phyloP scores from a whole-genome alignment of 2,113 vertebrate genomes.

The Psammodynastes pulverulentus region DNA sequence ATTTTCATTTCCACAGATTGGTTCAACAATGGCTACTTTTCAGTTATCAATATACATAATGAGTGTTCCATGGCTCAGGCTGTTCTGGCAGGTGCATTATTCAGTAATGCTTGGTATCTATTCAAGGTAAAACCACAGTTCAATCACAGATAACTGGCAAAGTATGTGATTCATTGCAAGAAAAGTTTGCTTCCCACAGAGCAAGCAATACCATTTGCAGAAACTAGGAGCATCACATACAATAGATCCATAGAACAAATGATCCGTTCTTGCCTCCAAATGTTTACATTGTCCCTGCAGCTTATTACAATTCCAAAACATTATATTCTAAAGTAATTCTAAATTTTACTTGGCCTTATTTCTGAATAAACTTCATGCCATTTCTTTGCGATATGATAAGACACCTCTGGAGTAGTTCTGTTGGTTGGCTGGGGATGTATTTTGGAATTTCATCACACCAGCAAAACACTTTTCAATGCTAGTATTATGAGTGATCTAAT shows the following conservation, averaged over 20 bases:
- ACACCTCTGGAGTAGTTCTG: not conserved
- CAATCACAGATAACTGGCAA: not conserved
- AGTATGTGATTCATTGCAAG: not conserved
- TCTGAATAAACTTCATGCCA: not conserved
- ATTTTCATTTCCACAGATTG: not conserved
- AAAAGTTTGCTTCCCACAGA: not conserved
- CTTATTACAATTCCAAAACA: not conserved
- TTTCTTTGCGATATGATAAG: not conserved
- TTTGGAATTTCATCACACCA: not conserved
- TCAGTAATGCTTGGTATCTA: not conserved
- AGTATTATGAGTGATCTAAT: fast-evolving
- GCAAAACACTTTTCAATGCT: not conserved
- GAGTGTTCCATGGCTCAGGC: not conserved
- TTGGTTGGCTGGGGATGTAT: not conserved
- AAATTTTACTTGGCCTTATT: not conserved
- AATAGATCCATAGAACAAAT: not conserved
- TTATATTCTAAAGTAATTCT: not conserved
- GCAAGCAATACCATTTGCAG: not conserved
- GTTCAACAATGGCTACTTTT: not conserved
- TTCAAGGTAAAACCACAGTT: not conserved
- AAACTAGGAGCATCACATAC: not conserved
- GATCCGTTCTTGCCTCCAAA: not conserved
- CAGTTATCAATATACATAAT: not conserved
- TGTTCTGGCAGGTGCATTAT: not conserved
- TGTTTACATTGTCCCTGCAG: not conserved